Evolutionary conservation across 2,113 vertebrate species (phyloP), one percentile per base, ranked within the genome.

Genomic region (Grammomys dolichurus): DNA sequence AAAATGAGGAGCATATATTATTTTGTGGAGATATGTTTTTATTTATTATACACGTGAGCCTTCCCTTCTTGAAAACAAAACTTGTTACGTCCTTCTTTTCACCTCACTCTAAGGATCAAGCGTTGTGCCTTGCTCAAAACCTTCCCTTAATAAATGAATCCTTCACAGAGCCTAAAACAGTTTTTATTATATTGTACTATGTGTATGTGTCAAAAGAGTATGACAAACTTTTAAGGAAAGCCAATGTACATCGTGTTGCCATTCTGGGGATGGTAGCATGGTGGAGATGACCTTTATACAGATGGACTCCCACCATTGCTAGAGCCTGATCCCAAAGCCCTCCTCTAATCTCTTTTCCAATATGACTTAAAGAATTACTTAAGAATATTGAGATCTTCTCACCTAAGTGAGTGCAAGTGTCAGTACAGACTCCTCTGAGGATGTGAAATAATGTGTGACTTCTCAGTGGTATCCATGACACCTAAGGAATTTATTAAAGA

Each of bases 161-260:
- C 13, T 87, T 76, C 65, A 56, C 7, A 65, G 24, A 58, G 20
- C 13, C 51, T 58, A 19, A 92, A 43, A 26, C 48, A 95, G 51
- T 31, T 81, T 93, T 84, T 91, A 65, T 89, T 51, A 51, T 76
- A 81, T 56, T 76, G 84, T 28, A 36, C 85, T 75, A 76, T 13
- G 2, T 24, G 28, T 36, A 40, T 51, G 24, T 72, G 88, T 92
- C 69, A 87, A 90, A 77, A 77, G 67, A 89, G 17, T 58, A 56
- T 80, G 26, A 60, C n/a, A 36, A 90, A 17, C 43, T 81, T 89
- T 95, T 65, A n/a, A 82, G 58, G 43, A 94, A 94, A 92, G 75
- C 10, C 12, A 16, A 72, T 36, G n/a, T 77, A n/a, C 26, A 70
- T n/a, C 28, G 17, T 94, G 92, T 60, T 67, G 46, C 87, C 51